Conservation (phyloP, 2,888 invertebrate genomes). For the Gibbula magus region DNA sequence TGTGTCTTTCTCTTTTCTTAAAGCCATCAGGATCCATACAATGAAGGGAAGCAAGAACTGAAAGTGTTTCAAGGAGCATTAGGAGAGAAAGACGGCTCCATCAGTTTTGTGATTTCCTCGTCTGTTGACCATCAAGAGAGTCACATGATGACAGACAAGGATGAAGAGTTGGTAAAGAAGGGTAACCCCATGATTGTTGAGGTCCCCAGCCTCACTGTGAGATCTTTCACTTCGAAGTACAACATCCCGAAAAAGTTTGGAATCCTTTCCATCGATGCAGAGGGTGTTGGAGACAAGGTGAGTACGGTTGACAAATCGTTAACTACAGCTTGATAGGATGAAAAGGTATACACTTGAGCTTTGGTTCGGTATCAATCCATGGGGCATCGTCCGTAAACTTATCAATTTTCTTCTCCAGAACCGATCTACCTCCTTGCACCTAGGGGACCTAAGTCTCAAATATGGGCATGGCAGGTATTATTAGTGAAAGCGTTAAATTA, state of each 20-base stretch:
- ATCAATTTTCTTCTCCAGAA: no score
- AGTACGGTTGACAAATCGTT: no score
- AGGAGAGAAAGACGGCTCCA: conserved; percentile 50
- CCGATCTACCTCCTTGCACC: no score
- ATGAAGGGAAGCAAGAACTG: conserved; percentile 49
- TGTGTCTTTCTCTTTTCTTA: neutral
- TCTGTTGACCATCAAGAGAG: no score
- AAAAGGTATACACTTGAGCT: no score
- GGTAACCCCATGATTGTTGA: conserved; percentile 33
- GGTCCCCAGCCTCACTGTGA: conserved; percentile 54
- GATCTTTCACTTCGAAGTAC: conserved; percentile 50
- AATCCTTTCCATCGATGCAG: conserved; percentile 66
- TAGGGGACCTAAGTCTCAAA: no score
- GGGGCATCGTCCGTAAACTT: no score
- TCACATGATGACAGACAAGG: no score
- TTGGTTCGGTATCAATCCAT: no score
- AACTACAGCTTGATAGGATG: no score
- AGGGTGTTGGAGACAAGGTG: conserved; percentile 62
- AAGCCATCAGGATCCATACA: conserved; percentile 49
- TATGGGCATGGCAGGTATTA: no score
- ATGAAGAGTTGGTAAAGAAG: conserved; percentile 48
- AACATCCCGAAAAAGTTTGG: conserved; percentile 59
- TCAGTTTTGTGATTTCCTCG: conserved; percentile 47
- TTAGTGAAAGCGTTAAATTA: no score
- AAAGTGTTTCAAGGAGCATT: conserved; percentile 55